Percentiles rank a stretch among this genome's conserved stretches.
Conservation (phyloP, 2,113 vertebrate genomes). For the Microcebus tavaratra region DNA sequence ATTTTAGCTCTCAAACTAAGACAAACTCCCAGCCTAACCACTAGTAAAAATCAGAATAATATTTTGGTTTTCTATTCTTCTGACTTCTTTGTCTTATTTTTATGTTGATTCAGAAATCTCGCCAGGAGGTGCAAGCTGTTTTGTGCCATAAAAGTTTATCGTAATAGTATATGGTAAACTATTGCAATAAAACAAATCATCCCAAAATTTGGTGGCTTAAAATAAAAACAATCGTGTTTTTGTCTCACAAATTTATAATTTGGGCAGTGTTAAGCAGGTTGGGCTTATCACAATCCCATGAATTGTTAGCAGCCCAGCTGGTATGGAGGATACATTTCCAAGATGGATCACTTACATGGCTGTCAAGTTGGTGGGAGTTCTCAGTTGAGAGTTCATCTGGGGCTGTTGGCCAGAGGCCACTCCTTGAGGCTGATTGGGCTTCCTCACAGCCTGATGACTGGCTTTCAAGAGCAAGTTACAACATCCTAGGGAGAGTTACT, state of each 20-base stretch:
- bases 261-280: neutral
- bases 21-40: neutral
- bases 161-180: neutral
- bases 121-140: neutral
- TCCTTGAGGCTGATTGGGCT: neutral
- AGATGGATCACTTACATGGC: neutral
- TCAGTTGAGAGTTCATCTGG: neutral
- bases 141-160: neutral
- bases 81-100: neutral
- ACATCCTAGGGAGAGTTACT: no score
- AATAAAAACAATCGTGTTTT: constrained; percentile 42
- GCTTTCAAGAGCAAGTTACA: constrained; percentile 5
- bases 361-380: neutral
- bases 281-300: neutral
- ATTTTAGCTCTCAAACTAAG: neutral
- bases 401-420: neutral
- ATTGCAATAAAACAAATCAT: constrained; percentile 15
- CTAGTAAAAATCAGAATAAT: neutral
- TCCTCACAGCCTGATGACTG: constrained; percentile 22
- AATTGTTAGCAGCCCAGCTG: neutral
- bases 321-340: neutral
- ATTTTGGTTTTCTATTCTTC: neutral
- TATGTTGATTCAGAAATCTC: constrained; percentile 22
- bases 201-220: neutral
- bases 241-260: constrained; percentile 9